Evolutionary conservation across 2,113 vertebrate genomes (phyloP).

Genomic region (Microcebus lehilahytsara): DNA sequence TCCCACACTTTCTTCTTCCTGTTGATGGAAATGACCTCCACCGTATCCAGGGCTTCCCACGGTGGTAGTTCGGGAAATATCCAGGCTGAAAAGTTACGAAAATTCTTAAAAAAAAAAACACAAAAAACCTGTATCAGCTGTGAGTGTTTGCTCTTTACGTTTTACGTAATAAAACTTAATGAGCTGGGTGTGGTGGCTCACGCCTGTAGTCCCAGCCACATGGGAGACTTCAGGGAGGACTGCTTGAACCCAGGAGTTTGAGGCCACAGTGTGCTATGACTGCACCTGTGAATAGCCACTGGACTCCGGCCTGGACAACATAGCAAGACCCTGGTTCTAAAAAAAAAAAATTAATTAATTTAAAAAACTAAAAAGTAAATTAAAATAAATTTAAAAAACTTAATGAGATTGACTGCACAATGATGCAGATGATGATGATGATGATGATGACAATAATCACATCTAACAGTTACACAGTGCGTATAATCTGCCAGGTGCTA

Average conservation of each 20-base stretch:
- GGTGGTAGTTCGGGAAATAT: not conserved
- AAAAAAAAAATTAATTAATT: not conserved
- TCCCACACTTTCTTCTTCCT: conserved; percentile 64
- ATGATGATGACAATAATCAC: rapidly evolving
- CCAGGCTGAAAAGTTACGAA: not conserved
- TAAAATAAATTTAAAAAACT: not conserved
- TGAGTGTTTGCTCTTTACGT: not conserved
- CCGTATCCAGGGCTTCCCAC: not conserved
- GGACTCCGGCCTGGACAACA: not conserved
- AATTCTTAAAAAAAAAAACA: conserved; percentile 30
- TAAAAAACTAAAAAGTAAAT: not conserved
- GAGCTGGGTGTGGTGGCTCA: not conserved
- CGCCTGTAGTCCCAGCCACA: not conserved
- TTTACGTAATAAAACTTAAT: not conserved
- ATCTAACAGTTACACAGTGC: rapidly evolving
- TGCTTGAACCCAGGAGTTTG: not conserved
- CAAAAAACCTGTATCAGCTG: not conserved
- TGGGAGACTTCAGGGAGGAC: not conserved
- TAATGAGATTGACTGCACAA: not conserved
- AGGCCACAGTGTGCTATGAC: not conserved
- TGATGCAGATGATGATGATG: not conserved
- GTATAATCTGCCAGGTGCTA: too few relatives aligned
- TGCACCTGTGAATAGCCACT: not conserved
- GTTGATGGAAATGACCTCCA: conserved; percentile 68
- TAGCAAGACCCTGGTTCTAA: not conserved